These are phyloP conservation scores for Pseudeuparius sepicola DNA, from an alignment of 2,888 invertebrate species.

Conservation along the genomic window DNA sequence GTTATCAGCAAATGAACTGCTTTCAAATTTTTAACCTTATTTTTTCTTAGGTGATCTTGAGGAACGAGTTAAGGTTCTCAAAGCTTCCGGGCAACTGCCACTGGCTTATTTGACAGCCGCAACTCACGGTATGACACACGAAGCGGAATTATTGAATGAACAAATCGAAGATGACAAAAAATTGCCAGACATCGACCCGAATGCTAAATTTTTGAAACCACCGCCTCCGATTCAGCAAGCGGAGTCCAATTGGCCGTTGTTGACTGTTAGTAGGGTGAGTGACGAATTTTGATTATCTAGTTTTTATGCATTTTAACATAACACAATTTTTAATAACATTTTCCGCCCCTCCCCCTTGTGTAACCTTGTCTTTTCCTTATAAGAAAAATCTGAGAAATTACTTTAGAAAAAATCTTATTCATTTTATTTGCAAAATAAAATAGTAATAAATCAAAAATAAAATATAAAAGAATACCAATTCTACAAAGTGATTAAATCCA, in stretches of 20 bases:
- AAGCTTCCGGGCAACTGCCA: slow-evolving; percentile 62
- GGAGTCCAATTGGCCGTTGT: slow-evolving; percentile 95
- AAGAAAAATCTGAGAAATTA: too few relatives aligned
- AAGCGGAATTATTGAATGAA: slow-evolving; percentile 61
- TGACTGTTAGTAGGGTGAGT: slow-evolving; percentile 74
- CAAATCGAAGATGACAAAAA: slow-evolving; percentile 45
- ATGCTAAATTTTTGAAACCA: slow-evolving; percentile 71
- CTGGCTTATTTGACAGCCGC: slow-evolving; percentile 91
- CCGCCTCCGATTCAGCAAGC: slow-evolving; percentile 81
- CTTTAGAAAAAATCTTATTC: too few relatives aligned
- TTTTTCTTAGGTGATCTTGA: slow-evolving; percentile 63
- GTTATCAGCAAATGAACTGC: slow-evolving; percentile 1
- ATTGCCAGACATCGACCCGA: slow-evolving; percentile 62
- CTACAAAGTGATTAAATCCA: too few relatives aligned
- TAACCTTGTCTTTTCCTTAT: too few relatives aligned
- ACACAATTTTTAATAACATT: too few relatives aligned
- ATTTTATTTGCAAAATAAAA: too few relatives aligned
- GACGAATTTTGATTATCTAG: too few relatives aligned
- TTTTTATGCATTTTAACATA: too few relatives aligned
- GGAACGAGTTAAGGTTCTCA: slow-evolving; percentile 79
- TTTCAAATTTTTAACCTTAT: slow-evolving; percentile 6
- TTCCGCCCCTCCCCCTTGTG: too few relatives aligned
- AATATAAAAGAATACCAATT: too few relatives aligned
- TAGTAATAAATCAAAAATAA: too few relatives aligned
- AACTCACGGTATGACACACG: slow-evolving; percentile 77